phyloP scores from a whole-genome alignment of 2,888 invertebrate species.

The Acronicta aceris region DNA sequence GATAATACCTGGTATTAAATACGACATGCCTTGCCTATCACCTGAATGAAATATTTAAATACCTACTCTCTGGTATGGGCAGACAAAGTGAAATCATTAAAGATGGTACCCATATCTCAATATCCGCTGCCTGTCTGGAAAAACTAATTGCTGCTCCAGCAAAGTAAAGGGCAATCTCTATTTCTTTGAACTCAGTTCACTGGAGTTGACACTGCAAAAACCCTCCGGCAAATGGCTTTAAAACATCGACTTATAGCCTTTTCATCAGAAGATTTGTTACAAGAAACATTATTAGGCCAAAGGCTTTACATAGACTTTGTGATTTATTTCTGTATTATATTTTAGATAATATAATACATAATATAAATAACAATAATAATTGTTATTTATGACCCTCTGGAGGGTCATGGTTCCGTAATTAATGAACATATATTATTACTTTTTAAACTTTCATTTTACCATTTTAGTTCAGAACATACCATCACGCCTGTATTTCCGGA shows the following conservation, averaged over 20 bases:
- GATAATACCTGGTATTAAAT: too few species aligned
- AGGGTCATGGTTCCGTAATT: too few species aligned
- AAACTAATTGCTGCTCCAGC: constrained; percentile 3
- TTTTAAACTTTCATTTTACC: too few species aligned
- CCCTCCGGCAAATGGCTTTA: constrained; percentile 15
- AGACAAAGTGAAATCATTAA: background rate
- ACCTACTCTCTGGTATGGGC: background rate
- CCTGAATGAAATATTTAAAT: too few species aligned
- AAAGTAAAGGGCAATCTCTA: constrained; percentile 6
- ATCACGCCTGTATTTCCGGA: too few species aligned
- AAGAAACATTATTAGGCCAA: constrained; percentile 54
- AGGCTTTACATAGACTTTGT: constrained; percentile 49
- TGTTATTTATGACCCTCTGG: too few species aligned
- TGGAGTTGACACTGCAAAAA: constrained; percentile 22
- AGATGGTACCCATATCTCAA: constrained; percentile 1
- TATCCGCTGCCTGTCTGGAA: constrained; percentile 2
- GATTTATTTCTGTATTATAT: too few species aligned
- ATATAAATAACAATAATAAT: too few species aligned
- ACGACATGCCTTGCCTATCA: too few species aligned
- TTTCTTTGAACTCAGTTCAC: constrained; percentile 16
- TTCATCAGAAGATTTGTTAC: constrained; percentile 43
- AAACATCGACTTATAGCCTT: constrained; percentile 28
- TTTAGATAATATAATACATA: too few species aligned
- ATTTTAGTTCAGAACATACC: too few species aligned
- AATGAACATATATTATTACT: too few species aligned